Evolutionary conservation across 2,113 vertebrate genomes (phyloP), one percentile per base, ranked within the genome.

Genomic region (Antigone vipio): DNA sequence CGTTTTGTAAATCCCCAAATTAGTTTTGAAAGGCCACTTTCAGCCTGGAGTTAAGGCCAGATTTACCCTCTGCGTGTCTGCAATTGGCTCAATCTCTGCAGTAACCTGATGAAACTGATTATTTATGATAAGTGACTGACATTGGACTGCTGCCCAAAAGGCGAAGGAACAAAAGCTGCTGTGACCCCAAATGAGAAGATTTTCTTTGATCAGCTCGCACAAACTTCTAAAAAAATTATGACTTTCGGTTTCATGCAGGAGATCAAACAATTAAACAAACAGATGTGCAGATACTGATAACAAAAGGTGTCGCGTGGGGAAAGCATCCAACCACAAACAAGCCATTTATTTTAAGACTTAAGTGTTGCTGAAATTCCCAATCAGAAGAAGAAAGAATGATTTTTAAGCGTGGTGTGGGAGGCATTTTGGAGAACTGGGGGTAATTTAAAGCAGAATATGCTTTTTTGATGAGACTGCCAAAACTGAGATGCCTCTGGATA

Each of bases 381-480:
- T 95, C 93, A 97, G 87, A 96, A 94, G 73, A 89, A 95, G 91
- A 96, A 96, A 81, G 94, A 92, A 96, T 96, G 95, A 95, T 97
- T 96, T 97, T 97, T 96, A 97, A 96, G 89, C 1, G 38, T 71
- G 85, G 50, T 77, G 77, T 95, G 96, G 97, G 96, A 97, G 89
- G 71, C 90, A 95, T 97, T 96, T 94, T 85, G 67, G 94, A 95
- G 85, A 92, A 67, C 79, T 87, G 87, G 80, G 96, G 85, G 95
- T 97, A 97, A 98, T 97, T 97, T 97, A 93, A 95, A 97, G 93
- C 86, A 80, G 92, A 97, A 97, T 97, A 97, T 95, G 94, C 71
- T 96, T 96, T 96, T 97, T 97, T 98, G 97, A 97, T 97, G 95
- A 97, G 96, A 79, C 89, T 97, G 97, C 96, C 97, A 97, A 97